A percentile compares a stretch with the other conserved stretches of the same genome.
These are phyloP conservation scores for Tenthredo distinguenda DNA, from an alignment of 2,888 invertebrate genomes.

Conservation along the genomic window DNA sequence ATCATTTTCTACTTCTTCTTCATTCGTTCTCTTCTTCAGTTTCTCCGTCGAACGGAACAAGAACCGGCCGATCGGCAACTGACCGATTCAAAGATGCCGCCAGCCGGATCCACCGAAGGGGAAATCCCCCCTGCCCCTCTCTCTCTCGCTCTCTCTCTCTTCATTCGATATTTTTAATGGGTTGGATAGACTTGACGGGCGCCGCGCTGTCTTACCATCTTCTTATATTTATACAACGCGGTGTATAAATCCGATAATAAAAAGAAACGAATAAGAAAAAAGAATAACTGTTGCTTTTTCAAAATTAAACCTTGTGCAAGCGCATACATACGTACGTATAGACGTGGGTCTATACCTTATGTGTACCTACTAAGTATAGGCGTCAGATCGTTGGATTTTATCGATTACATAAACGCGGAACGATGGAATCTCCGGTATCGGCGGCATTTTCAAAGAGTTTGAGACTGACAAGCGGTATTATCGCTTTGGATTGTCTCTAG, in stretches of 20 bases:
- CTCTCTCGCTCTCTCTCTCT: not conserved
- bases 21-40: constrained; percentile 18
- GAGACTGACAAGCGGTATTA: not conserved
- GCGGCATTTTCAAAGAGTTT: constrained; percentile 25
- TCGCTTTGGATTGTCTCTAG: constrained; percentile 2
- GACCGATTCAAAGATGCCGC: constrained; percentile 51
- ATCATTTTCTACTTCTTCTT: constrained; percentile 56
- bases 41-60: constrained; percentile 38
- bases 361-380: not conserved
- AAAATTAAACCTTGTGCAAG: constrained; percentile 18
- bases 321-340: not conserved
- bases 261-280: not conserved
- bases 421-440: not conserved
- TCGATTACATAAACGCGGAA: constrained; percentile 3
- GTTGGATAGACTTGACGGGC: constrained; percentile 36
- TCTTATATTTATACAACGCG: constrained; percentile 14
- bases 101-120: constrained; percentile 32
- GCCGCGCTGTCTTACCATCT: constrained; percentile 46
- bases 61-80: constrained; percentile 43
- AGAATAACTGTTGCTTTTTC: not conserved
- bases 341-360: not conserved
- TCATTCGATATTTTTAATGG: constrained; percentile 45
- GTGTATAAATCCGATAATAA: constrained; percentile 2
- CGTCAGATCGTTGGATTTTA: constrained; percentile 31
- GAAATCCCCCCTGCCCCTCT: not conserved